These are phyloP conservation scores for Tachina lurida DNA, from an alignment of 2,888 invertebrate species.

Conservation along the genomic window DNA sequence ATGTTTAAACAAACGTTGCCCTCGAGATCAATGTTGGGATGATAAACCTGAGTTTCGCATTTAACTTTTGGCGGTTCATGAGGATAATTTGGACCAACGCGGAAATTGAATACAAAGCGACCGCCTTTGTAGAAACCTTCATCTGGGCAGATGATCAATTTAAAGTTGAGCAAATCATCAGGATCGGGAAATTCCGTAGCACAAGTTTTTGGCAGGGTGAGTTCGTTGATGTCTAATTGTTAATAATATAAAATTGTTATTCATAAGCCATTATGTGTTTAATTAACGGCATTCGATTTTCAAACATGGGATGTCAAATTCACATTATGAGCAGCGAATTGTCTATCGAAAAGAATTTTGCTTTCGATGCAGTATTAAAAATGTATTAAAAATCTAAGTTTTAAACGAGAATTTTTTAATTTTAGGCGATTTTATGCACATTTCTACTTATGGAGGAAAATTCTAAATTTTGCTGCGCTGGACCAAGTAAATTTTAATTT, in stretches of 20 bases:
- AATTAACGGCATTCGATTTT: too few species aligned
- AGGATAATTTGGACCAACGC: constrained; percentile 96
- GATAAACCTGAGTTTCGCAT: constrained; percentile 98
- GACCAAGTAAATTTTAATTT: too few species aligned
- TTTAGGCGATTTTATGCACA: too few species aligned
- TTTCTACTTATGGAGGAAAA: too few species aligned
- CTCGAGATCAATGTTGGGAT: constrained; percentile 98
- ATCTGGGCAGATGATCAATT: constrained; percentile 97
- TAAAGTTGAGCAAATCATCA: constrained; percentile 97
- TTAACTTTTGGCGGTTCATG: constrained; percentile 99
- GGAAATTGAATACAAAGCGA: constrained; percentile 96
- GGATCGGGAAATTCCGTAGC: constrained; percentile 97
- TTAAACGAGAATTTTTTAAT: too few species aligned
- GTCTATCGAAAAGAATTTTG: too few species aligned
- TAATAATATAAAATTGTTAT: constrained; percentile 76
- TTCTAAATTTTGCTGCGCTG: too few species aligned
- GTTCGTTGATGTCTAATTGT: constrained; percentile 94
- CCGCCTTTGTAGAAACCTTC: constrained; percentile 98
- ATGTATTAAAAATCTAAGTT: too few species aligned
- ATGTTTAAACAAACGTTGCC: constrained; percentile 99
- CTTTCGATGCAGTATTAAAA: too few species aligned
- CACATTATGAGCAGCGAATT: too few species aligned
- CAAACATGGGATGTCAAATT: too few species aligned
- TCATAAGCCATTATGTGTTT: neutral
- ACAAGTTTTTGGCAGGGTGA: constrained; percentile 98